Conservation (phyloP, 23 tunicate species). For the Ciona savignyi region DNA sequence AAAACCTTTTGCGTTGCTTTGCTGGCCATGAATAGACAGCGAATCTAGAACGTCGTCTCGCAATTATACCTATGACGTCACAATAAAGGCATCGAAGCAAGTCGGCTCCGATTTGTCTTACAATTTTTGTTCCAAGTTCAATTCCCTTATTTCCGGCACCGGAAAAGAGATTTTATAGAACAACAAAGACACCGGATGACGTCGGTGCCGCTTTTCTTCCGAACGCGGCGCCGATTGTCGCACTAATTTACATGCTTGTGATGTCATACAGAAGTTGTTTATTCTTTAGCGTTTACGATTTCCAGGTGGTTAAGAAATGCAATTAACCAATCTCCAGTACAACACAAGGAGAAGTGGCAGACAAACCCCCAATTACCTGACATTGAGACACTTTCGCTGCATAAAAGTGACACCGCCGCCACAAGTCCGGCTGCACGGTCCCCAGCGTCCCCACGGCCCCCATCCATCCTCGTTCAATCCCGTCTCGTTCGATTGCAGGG, state of each 20-base stretch:
- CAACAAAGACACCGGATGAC: neutral
- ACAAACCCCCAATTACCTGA: too few species aligned
- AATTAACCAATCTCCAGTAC: too few species aligned
- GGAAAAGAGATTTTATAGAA: too few species aligned
- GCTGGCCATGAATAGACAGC: neutral
- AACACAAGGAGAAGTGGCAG: too few species aligned
- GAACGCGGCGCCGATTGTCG: neutral
- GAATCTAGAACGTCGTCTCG: neutral
- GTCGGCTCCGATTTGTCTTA: neutral
- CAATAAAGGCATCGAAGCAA: neutral
- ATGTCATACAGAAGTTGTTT: too few species aligned
- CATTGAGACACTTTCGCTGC: slow-evolving; percentile 38
- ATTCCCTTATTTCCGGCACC: too few species aligned
- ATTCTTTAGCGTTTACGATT: too few species aligned
- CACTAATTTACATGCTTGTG: neutral
- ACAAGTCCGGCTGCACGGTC: slow-evolving; percentile 39
- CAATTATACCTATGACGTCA: neutral
- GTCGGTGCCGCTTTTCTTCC: neutral
- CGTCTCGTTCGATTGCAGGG: slow-evolving; percentile 17
- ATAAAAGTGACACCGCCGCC: slow-evolving; percentile 68
- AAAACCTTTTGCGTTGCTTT: neutral
- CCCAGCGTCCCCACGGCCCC: slow-evolving; percentile 65
- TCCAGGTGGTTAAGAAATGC: too few species aligned
- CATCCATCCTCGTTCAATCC: slow-evolving; percentile 18
- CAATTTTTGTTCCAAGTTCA: too few species aligned